Evolutionary conservation across 2,797 vertebrate genomes (phyloP), one percentile per base, ranked within the genome.

Genomic region (Myotis daubentonii): DNA sequence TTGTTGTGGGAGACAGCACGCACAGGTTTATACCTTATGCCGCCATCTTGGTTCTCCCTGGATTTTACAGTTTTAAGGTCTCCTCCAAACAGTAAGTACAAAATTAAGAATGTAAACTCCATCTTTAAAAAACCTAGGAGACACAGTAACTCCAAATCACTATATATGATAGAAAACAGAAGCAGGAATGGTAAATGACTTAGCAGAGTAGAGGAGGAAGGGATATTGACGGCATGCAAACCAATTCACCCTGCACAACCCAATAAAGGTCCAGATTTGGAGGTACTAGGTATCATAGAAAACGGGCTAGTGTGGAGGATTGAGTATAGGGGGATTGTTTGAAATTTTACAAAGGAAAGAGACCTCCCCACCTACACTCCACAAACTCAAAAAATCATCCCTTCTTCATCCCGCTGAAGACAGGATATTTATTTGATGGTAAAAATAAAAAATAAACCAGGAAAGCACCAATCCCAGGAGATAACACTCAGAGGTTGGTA

Each of bases 331-430:
- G 28, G 25, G 17, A 78, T 8, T 66, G 11, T 65, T 30, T 83
- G 51, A 72, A 75, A 93, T 47, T 91, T 22, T 76, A 15, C 30
- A 65, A 83, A 93, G 60, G 20, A 84, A 84, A 53, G 23, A 94
- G 72, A 57, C 49, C 2, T 86, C 23, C 11, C 53, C 33, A 71
- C 1, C 22, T 6, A 1, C 17, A 91, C 11, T 72, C 16, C 19
- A 94, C 28, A 89, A 89, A 89, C 57, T 66, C 49, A 94, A 87
- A 92, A 94, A 88, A 84, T 84, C 30, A 82, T 55, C 5, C n/a
- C 16, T 91, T 44, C 55, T 91, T 91, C 44, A 55, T 4, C 6
- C 13, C 57, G 70, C 16, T 60, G 12, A 81, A 80, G 36, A 71
- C 16, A 60, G 49, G 10, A 68, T 22, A 36, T 71, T 65, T 82